phyloP scores from a whole-genome alignment of 2,888 invertebrate genomes.

The Synanthedon tipuliformis region DNA sequence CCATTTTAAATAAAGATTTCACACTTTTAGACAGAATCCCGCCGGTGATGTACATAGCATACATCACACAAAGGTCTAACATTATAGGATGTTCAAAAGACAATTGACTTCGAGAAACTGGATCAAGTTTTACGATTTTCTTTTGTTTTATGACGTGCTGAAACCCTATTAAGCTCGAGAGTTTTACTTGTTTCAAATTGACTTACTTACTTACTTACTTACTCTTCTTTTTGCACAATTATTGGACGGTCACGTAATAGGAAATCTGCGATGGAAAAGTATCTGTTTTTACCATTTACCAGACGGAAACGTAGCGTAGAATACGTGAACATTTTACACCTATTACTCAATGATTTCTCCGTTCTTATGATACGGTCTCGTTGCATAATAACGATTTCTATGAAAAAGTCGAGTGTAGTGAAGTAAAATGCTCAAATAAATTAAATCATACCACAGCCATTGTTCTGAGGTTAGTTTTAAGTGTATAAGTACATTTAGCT shows the following conservation, averaged over 20 bases:
- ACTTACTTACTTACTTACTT: constrained; percentile 6
- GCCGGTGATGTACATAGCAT: too few relatives aligned
- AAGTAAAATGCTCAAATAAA: not conserved
- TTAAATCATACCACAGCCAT: not conserved
- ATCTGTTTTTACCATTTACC: constrained; percentile 4
- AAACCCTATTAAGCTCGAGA: constrained; percentile 14
- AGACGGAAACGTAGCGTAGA: constrained; percentile 7
- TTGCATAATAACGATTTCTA: constrained; percentile 6
- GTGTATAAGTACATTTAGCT: not conserved
- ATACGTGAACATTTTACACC: constrained; percentile 9
- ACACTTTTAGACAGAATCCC: too few relatives aligned
- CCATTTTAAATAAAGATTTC: too few relatives aligned
- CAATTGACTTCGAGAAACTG: constrained; percentile 15
- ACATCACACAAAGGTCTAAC: too few relatives aligned
- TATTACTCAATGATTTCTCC: constrained; percentile 9
- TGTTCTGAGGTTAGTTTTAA: not conserved
- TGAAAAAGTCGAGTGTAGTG: not conserved
- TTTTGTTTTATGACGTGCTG: constrained; percentile 19
- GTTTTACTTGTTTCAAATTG: constrained; percentile 13
- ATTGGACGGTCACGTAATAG: constrained; percentile 8
- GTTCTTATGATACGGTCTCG: constrained; percentile 5
- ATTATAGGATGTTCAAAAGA: constrained; percentile 7
- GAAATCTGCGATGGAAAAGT: constrained; percentile 6
- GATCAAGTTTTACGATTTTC: constrained; percentile 19
- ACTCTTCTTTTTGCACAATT: constrained; percentile 6